A percentile compares a stretch with the other conserved stretches of the same genome.
Conservation (phyloP, 2,113 vertebrate genomes). For the Macrotis lagotis region DNA sequence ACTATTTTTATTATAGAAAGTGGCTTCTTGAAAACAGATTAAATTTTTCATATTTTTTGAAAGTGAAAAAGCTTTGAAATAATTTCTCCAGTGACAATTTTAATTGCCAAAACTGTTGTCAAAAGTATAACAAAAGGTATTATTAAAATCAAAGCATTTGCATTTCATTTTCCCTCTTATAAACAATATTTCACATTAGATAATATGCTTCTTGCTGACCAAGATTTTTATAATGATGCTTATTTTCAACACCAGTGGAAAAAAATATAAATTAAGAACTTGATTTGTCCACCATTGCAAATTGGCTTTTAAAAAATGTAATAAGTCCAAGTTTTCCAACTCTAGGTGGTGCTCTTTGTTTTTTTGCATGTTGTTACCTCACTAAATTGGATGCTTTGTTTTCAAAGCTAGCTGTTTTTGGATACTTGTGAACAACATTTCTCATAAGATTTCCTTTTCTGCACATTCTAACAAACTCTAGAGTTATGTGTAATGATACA, state of each 20-base stretch:
- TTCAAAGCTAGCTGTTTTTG: slow-evolving; percentile 64
- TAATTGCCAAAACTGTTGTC: not conserved
- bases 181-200: slow-evolving; percentile 25
- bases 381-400: not conserved
- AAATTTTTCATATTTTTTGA: not conserved
- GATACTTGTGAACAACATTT: slow-evolving; percentile 34
- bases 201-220: slow-evolving; percentile 21
- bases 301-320: not conserved
- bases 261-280: not conserved
- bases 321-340: slow-evolving; percentile 49
- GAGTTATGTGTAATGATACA: not conserved
- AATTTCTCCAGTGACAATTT: not conserved
- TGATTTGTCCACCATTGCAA: not conserved
- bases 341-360: slow-evolving; percentile 84
- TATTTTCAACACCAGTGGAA: slow-evolving; percentile 23
- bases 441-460: not conserved
- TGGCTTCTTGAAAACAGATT: not conserved
- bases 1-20: not conserved
- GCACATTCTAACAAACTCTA: slow-evolving; percentile 12
- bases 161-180: slow-evolving; percentile 3
- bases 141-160: slow-evolving; percentile 19
- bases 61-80: not conserved
- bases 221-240: not conserved
- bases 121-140: not conserved
- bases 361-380: slow-evolving; percentile 51